Conservation (phyloP, 2,797 vertebrate genomes). For the Poeciliopsis infans region DNA sequence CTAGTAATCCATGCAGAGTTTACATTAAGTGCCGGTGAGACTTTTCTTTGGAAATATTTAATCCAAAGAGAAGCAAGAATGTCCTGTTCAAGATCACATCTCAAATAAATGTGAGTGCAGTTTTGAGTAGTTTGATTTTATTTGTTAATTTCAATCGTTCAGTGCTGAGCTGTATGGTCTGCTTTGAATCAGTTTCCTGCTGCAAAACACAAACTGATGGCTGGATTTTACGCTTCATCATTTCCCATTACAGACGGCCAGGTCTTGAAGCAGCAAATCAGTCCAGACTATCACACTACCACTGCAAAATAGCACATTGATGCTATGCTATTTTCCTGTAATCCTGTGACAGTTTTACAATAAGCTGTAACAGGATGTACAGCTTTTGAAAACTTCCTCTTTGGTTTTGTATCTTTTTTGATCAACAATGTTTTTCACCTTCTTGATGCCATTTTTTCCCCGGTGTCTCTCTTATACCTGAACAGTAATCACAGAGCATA, state of each 20-base stretch:
- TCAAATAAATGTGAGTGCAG: background rate
- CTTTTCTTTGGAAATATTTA: background rate
- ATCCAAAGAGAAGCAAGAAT: background rate
- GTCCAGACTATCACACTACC: background rate
- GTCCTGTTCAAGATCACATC: background rate
- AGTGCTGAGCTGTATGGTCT: background rate
- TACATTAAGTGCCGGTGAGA: background rate
- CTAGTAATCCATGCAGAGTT: background rate
- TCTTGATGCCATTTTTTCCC: background rate
- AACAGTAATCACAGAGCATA: background rate
- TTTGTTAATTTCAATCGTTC: background rate
- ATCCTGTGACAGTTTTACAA: background rate
- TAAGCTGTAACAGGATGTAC: background rate
- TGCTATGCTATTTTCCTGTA: background rate
- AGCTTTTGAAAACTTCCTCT: background rate
- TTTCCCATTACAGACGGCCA: background rate
- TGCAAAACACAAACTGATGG: constrained; percentile 1
- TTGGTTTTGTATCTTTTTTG: background rate
- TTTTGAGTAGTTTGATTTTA: background rate
- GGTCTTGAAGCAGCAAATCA: background rate
- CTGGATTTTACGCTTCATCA: background rate
- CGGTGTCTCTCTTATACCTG: background rate
- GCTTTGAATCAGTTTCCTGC: background rate
- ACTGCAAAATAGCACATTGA: background rate
- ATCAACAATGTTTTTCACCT: background rate